These are phyloP conservation scores for Indri indri DNA, from an alignment of 2,113 vertebrate species.

Conservation along the genomic window DNA sequence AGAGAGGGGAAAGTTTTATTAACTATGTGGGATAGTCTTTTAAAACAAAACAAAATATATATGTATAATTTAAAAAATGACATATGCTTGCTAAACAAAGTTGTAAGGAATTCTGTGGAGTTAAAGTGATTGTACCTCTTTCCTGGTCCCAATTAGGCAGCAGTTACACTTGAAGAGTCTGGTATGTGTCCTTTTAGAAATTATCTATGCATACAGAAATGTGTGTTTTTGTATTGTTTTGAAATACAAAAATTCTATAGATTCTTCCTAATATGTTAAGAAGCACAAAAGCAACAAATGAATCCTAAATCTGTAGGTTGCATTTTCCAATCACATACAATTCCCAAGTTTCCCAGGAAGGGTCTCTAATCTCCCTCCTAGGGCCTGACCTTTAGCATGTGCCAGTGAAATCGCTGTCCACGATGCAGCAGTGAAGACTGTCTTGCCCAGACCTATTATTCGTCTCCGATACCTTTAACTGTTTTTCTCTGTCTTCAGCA, in stretches of 20 bases:
- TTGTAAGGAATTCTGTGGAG: not conserved
- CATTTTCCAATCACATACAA: not conserved
- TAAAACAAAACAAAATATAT: not conserved
- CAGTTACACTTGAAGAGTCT: not conserved
- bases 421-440: not conserved
- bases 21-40: not conserved
- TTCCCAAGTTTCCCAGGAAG: not conserved
- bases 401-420: not conserved
- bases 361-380: not conserved
- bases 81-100: not conserved
- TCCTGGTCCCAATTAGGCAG: not conserved
- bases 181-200: not conserved
- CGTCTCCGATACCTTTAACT: not conserved
- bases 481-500: not conserved
- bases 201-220: not conserved
- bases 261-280: not conserved
- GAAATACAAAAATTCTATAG: not conserved
- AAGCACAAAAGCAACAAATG: not conserved
- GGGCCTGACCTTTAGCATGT: not conserved
- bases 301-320: not conserved
- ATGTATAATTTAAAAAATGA: not conserved
- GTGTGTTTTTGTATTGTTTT: not conserved
- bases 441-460: not conserved
- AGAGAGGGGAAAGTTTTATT: not conserved
- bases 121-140: conserved; percentile 3